Evolutionary conservation across 2,888 invertebrate species (phyloP).

Genomic region (Oligia latruncula): DNA sequence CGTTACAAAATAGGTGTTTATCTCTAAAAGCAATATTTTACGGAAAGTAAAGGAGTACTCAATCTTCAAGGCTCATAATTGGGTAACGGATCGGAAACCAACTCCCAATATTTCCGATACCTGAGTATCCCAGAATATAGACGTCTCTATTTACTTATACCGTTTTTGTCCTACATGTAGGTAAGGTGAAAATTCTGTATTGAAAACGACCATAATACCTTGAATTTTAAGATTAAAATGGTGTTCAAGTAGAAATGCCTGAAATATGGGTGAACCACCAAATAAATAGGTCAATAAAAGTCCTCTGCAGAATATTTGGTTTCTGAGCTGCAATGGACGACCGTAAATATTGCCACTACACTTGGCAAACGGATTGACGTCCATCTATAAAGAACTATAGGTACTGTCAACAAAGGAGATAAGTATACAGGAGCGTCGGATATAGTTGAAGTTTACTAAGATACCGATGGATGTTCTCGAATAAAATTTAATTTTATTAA

Average conservation of each 20-base stretch:
- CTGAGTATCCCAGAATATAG: background rate
- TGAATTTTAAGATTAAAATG: background rate
- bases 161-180: background rate
- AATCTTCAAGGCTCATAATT: constrained; percentile 43
- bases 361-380: background rate
- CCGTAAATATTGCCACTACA: background rate
- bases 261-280: background rate
- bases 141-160: constrained; percentile 30
- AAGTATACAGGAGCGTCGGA: no score
- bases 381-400: background rate
- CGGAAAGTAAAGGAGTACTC: constrained; percentile 21
- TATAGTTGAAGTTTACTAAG: no score
- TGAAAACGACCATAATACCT: background rate
- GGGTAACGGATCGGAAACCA: constrained; percentile 46
- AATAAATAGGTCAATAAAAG: constrained; percentile 10
- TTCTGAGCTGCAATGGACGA: background rate
- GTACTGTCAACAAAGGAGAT: no score
- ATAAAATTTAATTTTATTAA: no score
- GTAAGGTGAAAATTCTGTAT: background rate
- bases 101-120: constrained; percentile 34
- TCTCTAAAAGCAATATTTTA: constrained; percentile 29
- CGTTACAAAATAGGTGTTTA: background rate
- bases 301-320: background rate
- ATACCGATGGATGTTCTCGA: no score
- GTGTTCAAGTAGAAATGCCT: background rate